Evolutionary conservation across 2,888 invertebrate genomes (phyloP).

Genomic region (Corythucha ciliata): DNA sequence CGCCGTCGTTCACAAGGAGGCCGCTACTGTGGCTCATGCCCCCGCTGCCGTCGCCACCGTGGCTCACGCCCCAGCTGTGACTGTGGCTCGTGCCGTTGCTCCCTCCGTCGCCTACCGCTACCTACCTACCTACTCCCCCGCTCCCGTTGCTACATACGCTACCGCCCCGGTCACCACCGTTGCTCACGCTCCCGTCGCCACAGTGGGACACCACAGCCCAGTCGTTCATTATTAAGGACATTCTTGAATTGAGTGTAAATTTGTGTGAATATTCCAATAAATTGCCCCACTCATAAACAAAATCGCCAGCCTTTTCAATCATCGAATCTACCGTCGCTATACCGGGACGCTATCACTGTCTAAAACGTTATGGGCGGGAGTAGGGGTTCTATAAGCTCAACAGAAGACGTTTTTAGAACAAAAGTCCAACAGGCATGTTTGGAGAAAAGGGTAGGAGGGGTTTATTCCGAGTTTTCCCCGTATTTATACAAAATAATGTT

Average conservation of each 20-base stretch:
- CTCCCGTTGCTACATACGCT: conserved; percentile 18
- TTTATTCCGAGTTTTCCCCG: too few species aligned
- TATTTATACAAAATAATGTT: too few species aligned
- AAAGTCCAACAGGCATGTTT: too few species aligned
- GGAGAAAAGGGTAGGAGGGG: too few species aligned
- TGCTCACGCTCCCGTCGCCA: conserved; percentile 15
- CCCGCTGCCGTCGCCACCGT: conserved; percentile 26
- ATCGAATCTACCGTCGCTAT: too few species aligned
- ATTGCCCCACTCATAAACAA: too few species aligned
- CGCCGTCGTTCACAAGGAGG: conserved; percentile 21
- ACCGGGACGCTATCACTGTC: too few species aligned
- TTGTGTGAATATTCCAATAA: neutral
- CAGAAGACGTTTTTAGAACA: too few species aligned
- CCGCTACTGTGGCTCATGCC: conserved; percentile 29
- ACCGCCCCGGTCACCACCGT: conserved; percentile 18
- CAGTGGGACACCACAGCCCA: neutral
- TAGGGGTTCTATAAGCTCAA: too few species aligned
- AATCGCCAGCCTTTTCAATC: too few species aligned
- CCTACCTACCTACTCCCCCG: conserved; percentile 18
- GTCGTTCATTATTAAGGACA: neutral
- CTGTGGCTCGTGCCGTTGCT: conserved; percentile 16
- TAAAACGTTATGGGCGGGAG: too few species aligned
- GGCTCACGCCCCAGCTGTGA: conserved; percentile 17
- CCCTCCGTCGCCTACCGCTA: conserved; percentile 7
- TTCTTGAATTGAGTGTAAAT: neutral